Base-by-base conservation (phyloP, 2,888 invertebrate genomes). In the Tetheella fluctuosa region DNA sequence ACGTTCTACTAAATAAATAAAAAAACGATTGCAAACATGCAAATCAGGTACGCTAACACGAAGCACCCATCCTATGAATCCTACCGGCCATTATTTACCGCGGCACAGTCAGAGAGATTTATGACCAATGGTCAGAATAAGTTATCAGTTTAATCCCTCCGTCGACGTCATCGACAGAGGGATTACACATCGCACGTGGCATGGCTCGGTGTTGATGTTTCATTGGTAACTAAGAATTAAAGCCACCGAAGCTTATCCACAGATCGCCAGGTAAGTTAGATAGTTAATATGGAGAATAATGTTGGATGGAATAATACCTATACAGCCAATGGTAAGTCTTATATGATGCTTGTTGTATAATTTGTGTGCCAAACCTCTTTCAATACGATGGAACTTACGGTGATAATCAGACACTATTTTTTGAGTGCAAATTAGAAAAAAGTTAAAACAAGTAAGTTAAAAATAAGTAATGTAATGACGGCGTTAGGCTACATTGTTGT, bases 111-210 rank as follows among this genome's bases (percentile, higher is more conserved):
- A 17, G 15, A 55, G 34, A 55, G 55, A 37, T 55, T 37, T 34
- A 55, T 55, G 20, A 34, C 55, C 17, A 30, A 30, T 25, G 28
- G 30, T 28, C 54, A 17, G 20, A 55, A 34, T 23, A 13, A 20
- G 37, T 34, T 34, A 55, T 55, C 55, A 23, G 55, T 28, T 55
- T 64, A 64, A 68, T 68, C 65, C 65, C 30, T 10, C 30, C 17
- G 58, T 54, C 34, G 59, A 52, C 52, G 61, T 62, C 53, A 39
- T 61, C 61, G 62, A 62, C 62, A 62, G 65, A 56, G 28, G 65
- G 67, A 65, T 68, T 67, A 65, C 52, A 54, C 25, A 30, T 62
- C 64, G 1, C 39, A 61, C 62, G 65, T 58, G 56, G 59, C 39
- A 34, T 17, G 54, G 42, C 28, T 52, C 60, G 54, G 23, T 57